A percentile compares a stretch with the other conserved stretches of the same genome.
phyloP scores from a whole-genome alignment of 2,797 vertebrate genomes.

The Brotula barbata region DNA sequence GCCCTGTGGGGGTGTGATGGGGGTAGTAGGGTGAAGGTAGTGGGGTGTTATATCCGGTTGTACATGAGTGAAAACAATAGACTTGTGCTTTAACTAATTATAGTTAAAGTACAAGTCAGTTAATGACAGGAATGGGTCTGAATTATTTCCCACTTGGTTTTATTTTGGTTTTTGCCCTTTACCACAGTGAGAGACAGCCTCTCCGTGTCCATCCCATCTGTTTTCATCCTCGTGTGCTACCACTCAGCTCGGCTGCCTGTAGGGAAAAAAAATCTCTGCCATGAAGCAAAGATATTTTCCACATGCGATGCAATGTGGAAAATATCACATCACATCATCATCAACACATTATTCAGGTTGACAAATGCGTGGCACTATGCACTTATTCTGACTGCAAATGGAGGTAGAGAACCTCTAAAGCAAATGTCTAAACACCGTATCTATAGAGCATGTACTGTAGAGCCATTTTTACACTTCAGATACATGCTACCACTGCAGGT shows the following conservation, averaged over 20 bases:
- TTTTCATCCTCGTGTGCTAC: slow-evolving; percentile 46
- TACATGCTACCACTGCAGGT: not conserved
- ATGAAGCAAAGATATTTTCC: slow-evolving; percentile 29
- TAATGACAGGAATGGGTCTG: not conserved
- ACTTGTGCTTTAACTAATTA: not conserved
- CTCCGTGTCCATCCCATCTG: slow-evolving; percentile 47
- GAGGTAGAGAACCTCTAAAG: not conserved
- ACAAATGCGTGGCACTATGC: not conserved
- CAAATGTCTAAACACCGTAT: not conserved
- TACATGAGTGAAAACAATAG: not conserved
- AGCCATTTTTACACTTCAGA: not conserved
- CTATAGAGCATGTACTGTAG: not conserved
- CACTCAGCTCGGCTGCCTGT: slow-evolving; percentile 36
- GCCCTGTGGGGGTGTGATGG: slow-evolving; percentile 50
- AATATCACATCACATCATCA: too few relatives aligned
- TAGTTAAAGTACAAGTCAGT: too few relatives aligned
- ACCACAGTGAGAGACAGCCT: slow-evolving; percentile 25
- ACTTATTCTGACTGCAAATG: not conserved
- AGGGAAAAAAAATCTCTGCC: slow-evolving; percentile 39
- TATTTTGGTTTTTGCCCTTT: slow-evolving; percentile 11
- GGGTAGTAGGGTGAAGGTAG: slow-evolving; percentile 33
- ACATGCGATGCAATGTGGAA: slow-evolving; percentile 7
- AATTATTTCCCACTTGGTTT: not conserved
- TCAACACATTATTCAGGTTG: too few relatives aligned
- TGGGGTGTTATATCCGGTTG: slow-evolving; percentile 43